Percentiles rank a stretch among this genome's conserved stretches.
Conservation (phyloP, 2,797 vertebrate species). For the Rachycentron canadum region DNA sequence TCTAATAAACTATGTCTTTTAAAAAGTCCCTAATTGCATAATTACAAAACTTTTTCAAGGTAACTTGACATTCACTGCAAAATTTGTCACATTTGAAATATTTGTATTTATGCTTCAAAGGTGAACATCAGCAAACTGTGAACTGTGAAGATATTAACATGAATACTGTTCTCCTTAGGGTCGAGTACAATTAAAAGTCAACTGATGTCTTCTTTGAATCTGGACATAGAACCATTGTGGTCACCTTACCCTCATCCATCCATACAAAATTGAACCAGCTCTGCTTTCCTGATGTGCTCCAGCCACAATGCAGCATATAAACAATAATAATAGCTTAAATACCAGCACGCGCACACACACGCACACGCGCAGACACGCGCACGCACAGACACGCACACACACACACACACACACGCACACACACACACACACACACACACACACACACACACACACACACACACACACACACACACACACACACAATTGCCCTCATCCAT, state of each 20-base stretch:
- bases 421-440: constrained; percentile 4
- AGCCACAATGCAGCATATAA: background rate
- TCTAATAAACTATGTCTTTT: background rate
- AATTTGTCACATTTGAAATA: too few species aligned
- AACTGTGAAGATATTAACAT: background rate
- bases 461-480: constrained; percentile 4
- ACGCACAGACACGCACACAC: too few species aligned
- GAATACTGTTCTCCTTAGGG: background rate
- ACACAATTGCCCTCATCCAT: constrained; percentile 15
- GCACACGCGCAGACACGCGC: too few species aligned
- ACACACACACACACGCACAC: constrained; percentile 3
- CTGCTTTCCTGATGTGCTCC: background rate
- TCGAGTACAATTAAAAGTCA: background rate
- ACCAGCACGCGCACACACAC: background rate
- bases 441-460: too few species aligned
- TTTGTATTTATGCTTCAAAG: background rate
- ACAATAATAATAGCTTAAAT: background rate
- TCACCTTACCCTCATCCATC: too few species aligned
- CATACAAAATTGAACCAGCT: too few species aligned
- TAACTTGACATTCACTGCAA: background rate
- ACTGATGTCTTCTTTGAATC: background rate
- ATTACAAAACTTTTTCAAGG: background rate
- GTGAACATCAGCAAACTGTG: background rate
- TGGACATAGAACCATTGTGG: too few species aligned
- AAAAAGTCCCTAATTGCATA: background rate